Percentiles rank a stretch among this genome's conserved stretches.
Conservation (phyloP, 2,113 vertebrate species). For the Hippolais icterina region DNA sequence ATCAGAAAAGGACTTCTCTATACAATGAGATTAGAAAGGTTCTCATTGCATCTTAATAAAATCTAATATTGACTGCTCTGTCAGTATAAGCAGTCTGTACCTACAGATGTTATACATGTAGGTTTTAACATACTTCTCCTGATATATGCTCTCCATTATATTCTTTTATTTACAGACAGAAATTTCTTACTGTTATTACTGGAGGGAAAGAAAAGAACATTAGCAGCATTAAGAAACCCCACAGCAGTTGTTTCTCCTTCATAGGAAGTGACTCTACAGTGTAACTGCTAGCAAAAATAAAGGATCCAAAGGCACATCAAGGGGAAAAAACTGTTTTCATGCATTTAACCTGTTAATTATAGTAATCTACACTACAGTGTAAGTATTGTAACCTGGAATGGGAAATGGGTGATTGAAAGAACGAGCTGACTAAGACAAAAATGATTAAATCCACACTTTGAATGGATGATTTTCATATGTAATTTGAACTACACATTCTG, state of each 20-base stretch:
- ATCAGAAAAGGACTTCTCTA: neutral
- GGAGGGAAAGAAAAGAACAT: conserved; percentile 48
- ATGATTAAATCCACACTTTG: conserved; percentile 58
- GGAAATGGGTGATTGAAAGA: conserved; percentile 59
- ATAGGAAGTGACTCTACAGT: conserved; percentile 36
- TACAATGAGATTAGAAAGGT: neutral
- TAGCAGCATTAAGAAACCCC: conserved; percentile 45
- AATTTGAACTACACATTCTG: conserved; percentile 52
- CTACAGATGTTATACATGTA: neutral
- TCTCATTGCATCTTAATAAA: neutral
- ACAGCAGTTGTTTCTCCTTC: conserved; percentile 28
- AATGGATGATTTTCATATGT: conserved; percentile 28
- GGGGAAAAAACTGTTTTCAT: conserved; percentile 59
- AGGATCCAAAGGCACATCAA: conserved; percentile 55
- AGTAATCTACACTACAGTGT: conserved; percentile 51
- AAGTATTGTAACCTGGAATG: conserved; percentile 57
- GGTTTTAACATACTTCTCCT: conserved; percentile 37
- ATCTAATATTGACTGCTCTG: neutral
- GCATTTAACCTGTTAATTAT: conserved; percentile 66
- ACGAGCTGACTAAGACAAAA: conserved; percentile 57
- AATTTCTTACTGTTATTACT: conserved; percentile 61
- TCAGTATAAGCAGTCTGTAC: neutral
- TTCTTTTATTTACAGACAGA: conserved; percentile 64
- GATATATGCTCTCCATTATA: conserved; percentile 30
- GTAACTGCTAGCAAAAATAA: conserved; percentile 43